Conservation (phyloP, 2,797 vertebrate species). For the Intellagama lesueurii region DNA sequence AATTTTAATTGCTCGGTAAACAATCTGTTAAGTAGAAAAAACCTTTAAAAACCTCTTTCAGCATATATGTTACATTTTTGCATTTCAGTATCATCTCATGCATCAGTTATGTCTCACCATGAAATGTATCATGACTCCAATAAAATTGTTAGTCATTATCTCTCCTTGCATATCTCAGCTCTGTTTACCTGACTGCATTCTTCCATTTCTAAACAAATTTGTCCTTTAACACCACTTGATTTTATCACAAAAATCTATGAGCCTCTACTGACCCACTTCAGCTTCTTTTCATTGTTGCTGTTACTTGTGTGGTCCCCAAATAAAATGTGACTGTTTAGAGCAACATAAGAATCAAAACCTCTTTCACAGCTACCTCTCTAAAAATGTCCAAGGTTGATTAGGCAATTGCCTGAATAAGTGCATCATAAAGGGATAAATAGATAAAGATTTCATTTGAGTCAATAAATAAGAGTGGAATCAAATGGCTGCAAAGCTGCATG, state of each 20-base stretch:
- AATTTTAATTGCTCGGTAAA: conserved; percentile 24
- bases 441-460: neutral
- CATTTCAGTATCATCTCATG: neutral
- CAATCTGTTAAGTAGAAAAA: conserved; percentile 11
- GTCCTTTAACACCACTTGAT: conserved; percentile 4
- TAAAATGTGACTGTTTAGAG: no score
- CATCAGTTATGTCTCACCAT: conserved; percentile 25
- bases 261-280: neutral
- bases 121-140: conserved; percentile 8
- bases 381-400: neutral
- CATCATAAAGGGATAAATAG: neutral
- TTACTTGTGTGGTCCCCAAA: neutral
- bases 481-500: no score
- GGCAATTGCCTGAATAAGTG: neutral
- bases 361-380: no score
- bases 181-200: neutral
- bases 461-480: no score
- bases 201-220: conserved; percentile 21
- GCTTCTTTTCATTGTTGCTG: neutral
- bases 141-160: neutral
- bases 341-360: no score
- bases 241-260: conserved; percentile 7
- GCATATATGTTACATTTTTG: conserved; percentile 1
- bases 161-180: neutral
- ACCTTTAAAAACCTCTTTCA: neutral